These are phyloP conservation scores for Crocuta crocuta DNA, from an alignment of 2,113 vertebrate genomes.

Conservation along the genomic window DNA sequence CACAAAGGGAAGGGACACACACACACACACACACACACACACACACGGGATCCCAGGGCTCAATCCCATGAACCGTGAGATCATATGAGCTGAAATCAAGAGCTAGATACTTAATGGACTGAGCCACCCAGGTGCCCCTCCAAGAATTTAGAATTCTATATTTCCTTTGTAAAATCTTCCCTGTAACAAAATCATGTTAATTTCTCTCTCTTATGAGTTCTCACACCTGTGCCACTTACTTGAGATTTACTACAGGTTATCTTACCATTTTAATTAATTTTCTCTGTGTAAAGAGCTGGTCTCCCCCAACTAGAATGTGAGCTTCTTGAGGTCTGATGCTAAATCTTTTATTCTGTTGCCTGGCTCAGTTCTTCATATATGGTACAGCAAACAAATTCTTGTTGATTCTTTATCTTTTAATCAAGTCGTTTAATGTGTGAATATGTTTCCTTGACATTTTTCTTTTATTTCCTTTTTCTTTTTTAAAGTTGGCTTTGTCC, in stretches of 20 bases:
- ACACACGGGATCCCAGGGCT: too few species aligned
- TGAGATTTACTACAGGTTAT: slow-evolving; percentile 16
- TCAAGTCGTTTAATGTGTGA: background rate
- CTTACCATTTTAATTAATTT: background rate
- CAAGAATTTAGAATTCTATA: background rate
- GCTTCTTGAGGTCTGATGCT: background rate
- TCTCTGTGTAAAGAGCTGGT: background rate
- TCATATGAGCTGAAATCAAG: too few species aligned
- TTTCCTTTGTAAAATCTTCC: background rate
- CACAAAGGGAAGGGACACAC: too few species aligned
- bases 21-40: too few species aligned
- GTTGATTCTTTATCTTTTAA: background rate
- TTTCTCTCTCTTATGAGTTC: slow-evolving; percentile 6
- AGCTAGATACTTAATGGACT: too few species aligned
- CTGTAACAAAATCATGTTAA: background rate
- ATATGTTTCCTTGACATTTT: background rate
- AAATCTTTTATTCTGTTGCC: slow-evolving; percentile 1
- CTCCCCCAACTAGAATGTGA: background rate
- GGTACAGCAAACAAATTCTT: background rate
- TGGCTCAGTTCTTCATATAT: background rate
- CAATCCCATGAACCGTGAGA: too few species aligned
- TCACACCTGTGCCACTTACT: background rate
- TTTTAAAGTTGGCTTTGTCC: too few species aligned
- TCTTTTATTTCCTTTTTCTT: background rate
- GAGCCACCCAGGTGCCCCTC: background rate